Evolutionary conservation across 2,888 invertebrate genomes (phyloP).

Genomic region (Emmelina monodactyla): DNA sequence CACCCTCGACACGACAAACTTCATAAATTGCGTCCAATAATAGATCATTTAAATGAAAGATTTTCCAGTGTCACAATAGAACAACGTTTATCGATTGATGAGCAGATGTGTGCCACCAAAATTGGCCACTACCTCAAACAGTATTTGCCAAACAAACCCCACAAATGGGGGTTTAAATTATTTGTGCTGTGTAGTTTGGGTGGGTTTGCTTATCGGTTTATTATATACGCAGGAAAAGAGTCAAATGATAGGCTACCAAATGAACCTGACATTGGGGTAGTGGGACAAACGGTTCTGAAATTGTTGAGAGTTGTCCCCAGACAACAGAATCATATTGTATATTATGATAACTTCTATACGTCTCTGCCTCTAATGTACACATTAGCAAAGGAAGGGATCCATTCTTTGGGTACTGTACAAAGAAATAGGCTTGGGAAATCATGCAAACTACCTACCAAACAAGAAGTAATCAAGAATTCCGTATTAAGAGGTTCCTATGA

Average conservation of each 20-base stretch:
- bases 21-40: conserved; percentile 16
- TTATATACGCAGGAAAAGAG: conserved; percentile 5
- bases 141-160: conserved; percentile 21
- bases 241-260: not conserved
- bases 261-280: conserved; percentile 5
- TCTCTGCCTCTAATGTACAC: conserved; percentile 5
- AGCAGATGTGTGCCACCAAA: conserved; percentile 17
- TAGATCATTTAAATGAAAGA: conserved; percentile 18
- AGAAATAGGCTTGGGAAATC: conserved; percentile 9
- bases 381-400: conserved; percentile 1
- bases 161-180: conserved; percentile 20
- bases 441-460: conserved; percentile 11
- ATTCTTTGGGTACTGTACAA: conserved; percentile 22
- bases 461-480: conserved; percentile 9
- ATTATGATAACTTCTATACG: conserved; percentile 7
- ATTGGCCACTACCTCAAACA: conserved; percentile 16
- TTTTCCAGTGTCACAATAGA: conserved; percentile 20
- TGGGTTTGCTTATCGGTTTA: conserved; percentile 8
- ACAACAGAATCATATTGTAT: conserved; percentile 5
- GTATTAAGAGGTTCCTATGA: conserved; percentile 8
- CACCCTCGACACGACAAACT: conserved; percentile 17
- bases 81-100: conserved; percentile 17
- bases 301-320: not conserved
- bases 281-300: not conserved
- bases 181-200: conserved; percentile 14